Evolutionary conservation across 2,113 vertebrate species (phyloP).

Genomic region (Riparia riparia): DNA sequence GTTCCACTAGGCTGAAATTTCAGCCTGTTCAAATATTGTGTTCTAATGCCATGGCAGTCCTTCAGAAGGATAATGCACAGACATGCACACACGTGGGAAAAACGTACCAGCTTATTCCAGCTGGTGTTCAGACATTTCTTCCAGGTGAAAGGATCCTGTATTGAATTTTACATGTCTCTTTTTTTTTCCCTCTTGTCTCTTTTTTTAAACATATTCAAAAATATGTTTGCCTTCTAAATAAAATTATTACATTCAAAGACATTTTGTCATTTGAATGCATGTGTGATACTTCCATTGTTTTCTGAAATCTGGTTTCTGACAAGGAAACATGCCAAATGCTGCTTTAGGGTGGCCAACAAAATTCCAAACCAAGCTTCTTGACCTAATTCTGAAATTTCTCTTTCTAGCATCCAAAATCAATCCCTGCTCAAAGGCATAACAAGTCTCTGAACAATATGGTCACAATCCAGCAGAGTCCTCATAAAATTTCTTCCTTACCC

Average conservation of each 20-base stretch:
- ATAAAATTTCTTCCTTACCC: not conserved
- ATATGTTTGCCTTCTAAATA: not conserved
- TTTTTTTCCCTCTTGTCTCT: not conserved
- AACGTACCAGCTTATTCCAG: not conserved
- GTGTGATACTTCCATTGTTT: not conserved
- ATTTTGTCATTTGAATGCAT: not conserved
- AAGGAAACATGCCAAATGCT: not conserved
- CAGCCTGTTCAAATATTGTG: not conserved
- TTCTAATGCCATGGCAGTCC: not conserved
- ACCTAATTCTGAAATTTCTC: not conserved
- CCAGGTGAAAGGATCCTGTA: not conserved
- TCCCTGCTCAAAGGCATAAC: not conserved
- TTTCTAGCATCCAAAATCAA: not conserved
- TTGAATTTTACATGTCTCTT: not conserved
- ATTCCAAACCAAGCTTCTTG: not conserved
- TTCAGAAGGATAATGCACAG: not conserved
- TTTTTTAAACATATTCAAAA: not conserved
- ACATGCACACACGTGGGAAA: not conserved
- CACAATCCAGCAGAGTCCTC: not conserved
- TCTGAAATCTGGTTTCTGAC: not conserved
- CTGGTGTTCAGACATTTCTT: not conserved
- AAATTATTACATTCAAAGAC: not conserved
- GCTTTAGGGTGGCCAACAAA: not conserved
- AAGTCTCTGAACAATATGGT: not conserved
- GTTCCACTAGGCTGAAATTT: not conserved